Percentiles rank a stretch among this genome's conserved stretches.
Conservation (phyloP, 2,888 invertebrate genomes). For the Eristalis intricaria region DNA sequence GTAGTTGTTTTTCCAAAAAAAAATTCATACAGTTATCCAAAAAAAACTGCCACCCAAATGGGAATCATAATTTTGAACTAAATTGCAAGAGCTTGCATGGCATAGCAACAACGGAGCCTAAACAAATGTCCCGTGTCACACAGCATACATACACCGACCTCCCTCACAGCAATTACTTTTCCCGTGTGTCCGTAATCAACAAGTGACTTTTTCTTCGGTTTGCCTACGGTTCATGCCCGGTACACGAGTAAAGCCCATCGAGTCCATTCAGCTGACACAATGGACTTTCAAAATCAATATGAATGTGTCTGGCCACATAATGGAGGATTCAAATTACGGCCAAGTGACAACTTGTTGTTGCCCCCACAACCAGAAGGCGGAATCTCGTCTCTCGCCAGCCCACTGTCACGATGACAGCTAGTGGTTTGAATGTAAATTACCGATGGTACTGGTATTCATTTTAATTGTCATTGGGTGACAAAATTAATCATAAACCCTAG, state of each 20-base stretch:
- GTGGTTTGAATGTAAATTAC: too few species aligned
- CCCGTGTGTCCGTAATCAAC: conserved; percentile 55
- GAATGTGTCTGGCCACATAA: conserved; percentile 61
- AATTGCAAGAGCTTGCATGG: background rate
- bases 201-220: conserved; percentile 41
- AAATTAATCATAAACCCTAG: conserved; percentile 6
- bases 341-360: conserved; percentile 35
- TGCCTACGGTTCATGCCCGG: background rate
- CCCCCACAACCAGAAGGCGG: too few species aligned
- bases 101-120: conserved; percentile 23
- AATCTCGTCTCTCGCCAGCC: too few species aligned
- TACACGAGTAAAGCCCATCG: background rate
- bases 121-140: conserved; percentile 47
- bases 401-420: too few species aligned
- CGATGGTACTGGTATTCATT: too few species aligned
- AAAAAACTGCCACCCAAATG: too few species aligned
- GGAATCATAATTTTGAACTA: too few species aligned
- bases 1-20: too few species aligned
- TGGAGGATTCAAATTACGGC: conserved; percentile 41
- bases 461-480: background rate
- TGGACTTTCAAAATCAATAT: conserved; percentile 56
- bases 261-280: conserved; percentile 35
- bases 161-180: conserved; percentile 48
- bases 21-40: too few species aligned
- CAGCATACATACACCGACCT: conserved; percentile 23